Evolutionary conservation across 2,888 invertebrate genomes (phyloP).

Genomic region (Xylota sylvarum): DNA sequence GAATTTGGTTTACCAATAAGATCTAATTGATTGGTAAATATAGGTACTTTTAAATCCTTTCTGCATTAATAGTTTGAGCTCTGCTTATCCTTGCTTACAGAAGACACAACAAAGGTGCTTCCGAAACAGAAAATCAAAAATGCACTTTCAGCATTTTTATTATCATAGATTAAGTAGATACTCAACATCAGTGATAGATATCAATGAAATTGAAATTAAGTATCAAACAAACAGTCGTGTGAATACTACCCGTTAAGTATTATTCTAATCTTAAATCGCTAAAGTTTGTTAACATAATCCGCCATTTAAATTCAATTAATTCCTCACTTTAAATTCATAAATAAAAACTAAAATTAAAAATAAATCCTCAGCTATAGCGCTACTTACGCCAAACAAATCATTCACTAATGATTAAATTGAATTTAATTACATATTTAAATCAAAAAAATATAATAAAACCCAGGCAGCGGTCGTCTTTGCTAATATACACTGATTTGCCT

Average conservation of each 20-base stretch:
- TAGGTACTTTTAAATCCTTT: too few relatives aligned
- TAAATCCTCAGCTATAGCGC: background rate
- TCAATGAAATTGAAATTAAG: too few relatives aligned
- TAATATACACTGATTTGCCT: constrained; percentile 19
- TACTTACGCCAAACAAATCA: constrained; percentile 6
- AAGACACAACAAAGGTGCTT: too few relatives aligned
- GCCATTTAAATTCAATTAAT: constrained; percentile 3
- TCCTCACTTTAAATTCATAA: constrained; percentile 5
- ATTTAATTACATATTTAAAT: constrained; percentile 42
- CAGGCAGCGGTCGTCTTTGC: constrained; percentile 2
- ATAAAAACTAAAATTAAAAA: background rate
- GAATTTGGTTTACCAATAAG: too few relatives aligned
- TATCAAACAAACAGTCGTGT: too few relatives aligned
- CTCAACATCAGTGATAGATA: too few relatives aligned
- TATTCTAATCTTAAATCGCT: background rate
- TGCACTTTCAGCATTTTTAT: too few relatives aligned
- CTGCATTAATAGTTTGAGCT: too few relatives aligned
- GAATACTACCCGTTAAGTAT: background rate
- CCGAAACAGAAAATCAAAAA: too few relatives aligned
- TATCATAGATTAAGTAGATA: too few relatives aligned
- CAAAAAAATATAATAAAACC: background rate
- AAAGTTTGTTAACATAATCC: background rate
- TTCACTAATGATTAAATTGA: constrained; percentile 22
- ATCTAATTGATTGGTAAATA: too few relatives aligned
- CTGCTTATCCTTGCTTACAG: too few relatives aligned